Base-by-base conservation (phyloP, 2,888 invertebrate genomes). In the Acronicta alni region DNA sequence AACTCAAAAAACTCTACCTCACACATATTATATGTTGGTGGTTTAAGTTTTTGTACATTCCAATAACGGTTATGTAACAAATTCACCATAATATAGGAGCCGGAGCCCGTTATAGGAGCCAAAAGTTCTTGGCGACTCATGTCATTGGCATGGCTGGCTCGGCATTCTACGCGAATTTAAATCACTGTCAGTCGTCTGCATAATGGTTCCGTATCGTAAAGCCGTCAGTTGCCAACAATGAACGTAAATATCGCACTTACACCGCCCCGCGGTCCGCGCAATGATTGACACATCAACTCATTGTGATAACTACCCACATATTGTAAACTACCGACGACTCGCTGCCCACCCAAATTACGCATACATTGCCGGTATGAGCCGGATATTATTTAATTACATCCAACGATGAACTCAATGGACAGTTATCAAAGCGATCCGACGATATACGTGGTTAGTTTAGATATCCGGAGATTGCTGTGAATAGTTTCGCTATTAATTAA, bases 191-290 rank as follows among this genome's bases (percentile, higher is more conserved):
- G 70, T 69, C 61, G 72, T 71, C 62, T 74, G 65, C 75, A 75
- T 68, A 72, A 72, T 75, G 60, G 68, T 68, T 62, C 57, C 67
- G 64, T 74, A 71, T 74, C 73, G 72, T 74, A 74, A 74, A 74
- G 57, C 72, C 67, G 74, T 74, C 74, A 74, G 60, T 74, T 75
- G 74, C 75, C 74, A 77, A 81, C 84, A 83, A 82, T 79, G 81
- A 75, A 76, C 78, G 80, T 84, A 83, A 85, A 85, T 85, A 85
- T 82, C 78, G 75, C 78, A 81, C 81, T 84, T 79, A 75, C 70
- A 66, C 68, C 72, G 7, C 12, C 35, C 5, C 45, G 44, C 55
- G 37, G 42, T 12, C 63, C 65, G 59, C 60, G 67, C 67, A 70
- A 60, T 77, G 78, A 81, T 81, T 80, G 80, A 80, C 79, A 78